Evolutionary conservation across 1,140 invertebrate genomes (phyloP), one percentile per base, ranked within the genome.

Genomic region (Pectinophora gossypiella): DNA sequence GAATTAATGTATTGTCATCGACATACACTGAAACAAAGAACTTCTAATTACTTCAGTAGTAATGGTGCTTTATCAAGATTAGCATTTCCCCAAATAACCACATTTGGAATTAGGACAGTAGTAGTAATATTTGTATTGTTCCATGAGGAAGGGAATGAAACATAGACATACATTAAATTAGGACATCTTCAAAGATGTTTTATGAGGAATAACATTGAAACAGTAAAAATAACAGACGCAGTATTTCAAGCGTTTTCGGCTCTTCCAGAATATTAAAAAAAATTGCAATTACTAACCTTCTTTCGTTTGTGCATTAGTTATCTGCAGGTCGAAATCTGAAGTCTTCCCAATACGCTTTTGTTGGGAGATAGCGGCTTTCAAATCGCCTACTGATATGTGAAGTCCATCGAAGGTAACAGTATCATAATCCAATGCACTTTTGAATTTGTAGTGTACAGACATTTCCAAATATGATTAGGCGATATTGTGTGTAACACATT

Each of bases 381-480:
- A 90, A 81, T 99, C 98, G 16, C 92, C 93, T 59, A 99, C 94
- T 40, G 96, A 97, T 73, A 99, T 99, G 77, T 98, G 95, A 21
- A 99, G 89, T 38, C 97, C 97, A 92, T 99, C 98, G 82, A 99
- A 99, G 16, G 95, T 97, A 40, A 99, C 93, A 3, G 97, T 98
- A 79, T 98, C 97, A 89, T 95, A 98, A 75, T 98, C 95, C 66
- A 97, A 90, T 45, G 95, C 94, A 68, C 96, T 97, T 89, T 98
- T 99, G 80, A 99, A 99, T 88, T 99, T 99, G 88, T 99, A 99
- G 88, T 99, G 97, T 54, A 99, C 96, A 68, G 97, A 98, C 94
- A 98, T 98, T 69, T 82, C 81, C 59, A 61, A 45, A 57, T 21
- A 54, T 32, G n/a, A 57, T 56, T 49, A 49, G 47, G 52, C 51